A percentile compares a stretch with the other conserved stretches of the same genome.
These are phyloP conservation scores for Geodia barretti DNA, from an alignment of 37 sponge, comb jelly and placozoan genomes.

Conservation along the genomic window DNA sequence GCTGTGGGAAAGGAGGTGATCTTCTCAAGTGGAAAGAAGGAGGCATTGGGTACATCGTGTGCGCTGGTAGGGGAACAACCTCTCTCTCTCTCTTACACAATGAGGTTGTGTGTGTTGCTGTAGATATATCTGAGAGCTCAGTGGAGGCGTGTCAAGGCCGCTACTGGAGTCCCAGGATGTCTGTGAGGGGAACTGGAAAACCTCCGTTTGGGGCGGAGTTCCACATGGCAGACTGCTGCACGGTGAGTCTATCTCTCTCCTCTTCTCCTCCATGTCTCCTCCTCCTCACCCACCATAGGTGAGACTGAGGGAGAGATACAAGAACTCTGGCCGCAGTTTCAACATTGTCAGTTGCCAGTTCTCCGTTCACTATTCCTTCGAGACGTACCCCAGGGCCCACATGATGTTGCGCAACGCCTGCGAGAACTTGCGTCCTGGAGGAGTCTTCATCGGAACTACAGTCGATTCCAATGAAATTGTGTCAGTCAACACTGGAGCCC, in stretches of 20 bases:
- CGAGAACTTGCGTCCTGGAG: slow-evolving; percentile 89
- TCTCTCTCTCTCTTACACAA: too few relatives aligned
- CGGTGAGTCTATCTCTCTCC: slow-evolving; percentile 50
- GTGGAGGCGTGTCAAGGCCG: slow-evolving; percentile 71
- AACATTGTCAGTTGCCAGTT: slow-evolving; percentile 96
- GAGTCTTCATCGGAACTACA: slow-evolving; percentile 97
- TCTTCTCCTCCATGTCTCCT: background rate
- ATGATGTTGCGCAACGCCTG: slow-evolving; percentile 96
- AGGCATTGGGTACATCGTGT: slow-evolving; percentile 72
- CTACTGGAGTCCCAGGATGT: slow-evolving; percentile 32
- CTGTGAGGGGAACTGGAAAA: slow-evolving; percentile 1
- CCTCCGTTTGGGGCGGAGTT: slow-evolving; percentile 81
- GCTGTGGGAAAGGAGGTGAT: slow-evolving; percentile 99
- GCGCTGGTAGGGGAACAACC: slow-evolving; percentile 71
- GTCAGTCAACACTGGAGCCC: too few relatives aligned
- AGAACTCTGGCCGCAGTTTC: slow-evolving; percentile 55
- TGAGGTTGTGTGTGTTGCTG: background rate
- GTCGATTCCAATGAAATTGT: slow-evolving; percentile 89
- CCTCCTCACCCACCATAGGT: slow-evolving; percentile 22
- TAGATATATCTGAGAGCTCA: slow-evolving; percentile 92
- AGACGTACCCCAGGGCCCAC: slow-evolving; percentile 83
- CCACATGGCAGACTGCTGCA: slow-evolving; percentile 84
- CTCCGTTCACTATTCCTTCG: slow-evolving; percentile 95
- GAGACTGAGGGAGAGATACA: slow-evolving; percentile 47
- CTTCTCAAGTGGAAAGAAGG: slow-evolving; percentile 96